A percentile compares a stretch with the other conserved stretches of the same genome.
These are phyloP conservation scores for Cosmia trapezina DNA, from an alignment of 2,888 invertebrate species.

Conservation along the genomic window DNA sequence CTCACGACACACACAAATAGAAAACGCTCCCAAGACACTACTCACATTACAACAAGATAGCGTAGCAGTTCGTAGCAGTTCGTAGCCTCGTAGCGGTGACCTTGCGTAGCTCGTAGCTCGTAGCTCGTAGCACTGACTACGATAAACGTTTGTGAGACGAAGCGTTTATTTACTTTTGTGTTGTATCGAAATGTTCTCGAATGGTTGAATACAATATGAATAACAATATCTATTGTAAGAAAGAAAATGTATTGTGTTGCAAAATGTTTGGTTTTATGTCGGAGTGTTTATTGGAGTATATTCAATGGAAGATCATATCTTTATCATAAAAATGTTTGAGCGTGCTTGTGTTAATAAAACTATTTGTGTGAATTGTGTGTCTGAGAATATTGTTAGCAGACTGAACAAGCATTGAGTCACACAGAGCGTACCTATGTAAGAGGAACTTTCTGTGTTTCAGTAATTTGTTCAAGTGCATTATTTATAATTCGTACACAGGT, in stretches of 20 bases:
- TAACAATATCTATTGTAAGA: conserved; percentile 50
- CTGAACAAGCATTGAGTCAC: not conserved
- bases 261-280: conserved; percentile 53
- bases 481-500: conserved; percentile 44
- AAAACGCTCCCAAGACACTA: conserved; percentile 38
- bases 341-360: conserved; percentile 10
- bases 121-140: conserved; percentile 49
- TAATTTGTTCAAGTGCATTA: conserved; percentile 42
- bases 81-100: conserved; percentile 48
- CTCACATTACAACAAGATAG: conserved; percentile 19
- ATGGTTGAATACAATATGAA: conserved; percentile 54
- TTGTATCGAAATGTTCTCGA: conserved; percentile 49
- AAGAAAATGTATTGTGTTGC: conserved; percentile 44
- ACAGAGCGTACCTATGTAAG: not conserved
- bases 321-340: conserved; percentile 33
- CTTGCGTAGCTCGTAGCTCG: conserved; percentile 52
- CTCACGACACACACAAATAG: conserved; percentile 10
- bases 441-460: conserved; percentile 25
- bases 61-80: conserved; percentile 32
- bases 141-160: conserved; percentile 38
- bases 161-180: conserved; percentile 50
- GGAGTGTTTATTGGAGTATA: conserved; percentile 39
- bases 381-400: not conserved
- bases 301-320: conserved; percentile 33
- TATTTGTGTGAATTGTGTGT: conserved; percentile 5